These are phyloP conservation scores for Micromys minutus DNA, from an alignment of 2,113 vertebrate genomes.

Conservation along the genomic window DNA sequence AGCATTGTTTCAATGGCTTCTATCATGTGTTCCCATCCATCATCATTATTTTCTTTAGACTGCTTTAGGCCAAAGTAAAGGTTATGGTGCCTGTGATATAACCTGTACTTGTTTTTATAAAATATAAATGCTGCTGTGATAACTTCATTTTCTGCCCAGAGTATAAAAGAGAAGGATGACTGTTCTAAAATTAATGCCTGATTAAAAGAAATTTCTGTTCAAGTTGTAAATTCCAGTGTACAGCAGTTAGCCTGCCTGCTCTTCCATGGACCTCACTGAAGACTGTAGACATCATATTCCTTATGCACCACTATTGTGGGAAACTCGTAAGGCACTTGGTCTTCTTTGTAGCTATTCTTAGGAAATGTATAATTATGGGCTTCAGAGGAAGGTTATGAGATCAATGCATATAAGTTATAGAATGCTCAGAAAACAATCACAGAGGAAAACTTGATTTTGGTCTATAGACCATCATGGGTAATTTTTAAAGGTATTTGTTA, in stretches of 20 bases:
- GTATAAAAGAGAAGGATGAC: not conserved
- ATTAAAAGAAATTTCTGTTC: not conserved
- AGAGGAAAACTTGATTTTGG: not conserved
- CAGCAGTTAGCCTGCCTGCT: not conserved
- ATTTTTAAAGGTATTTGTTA: not conserved
- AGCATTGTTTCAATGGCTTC: not conserved
- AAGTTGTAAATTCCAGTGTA: not conserved
- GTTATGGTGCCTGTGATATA: not conserved
- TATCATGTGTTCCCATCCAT: not conserved
- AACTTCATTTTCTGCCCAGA: not conserved
- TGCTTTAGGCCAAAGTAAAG: not conserved
- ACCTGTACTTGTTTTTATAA: slow-evolving; percentile 6
- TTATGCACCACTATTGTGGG: not conserved
- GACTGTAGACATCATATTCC: not conserved
- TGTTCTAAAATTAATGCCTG: not conserved
- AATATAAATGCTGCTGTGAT: not conserved
- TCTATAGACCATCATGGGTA: not conserved
- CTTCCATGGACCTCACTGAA: not conserved
- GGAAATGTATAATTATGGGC: not conserved
- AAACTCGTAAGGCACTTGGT: not conserved
- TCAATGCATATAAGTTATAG: not conserved
- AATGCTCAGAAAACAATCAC: slow-evolving; percentile 23
- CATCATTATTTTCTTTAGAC: not conserved
- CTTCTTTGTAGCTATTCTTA: not conserved
- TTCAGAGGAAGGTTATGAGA: not conserved